A percentile compares a stretch with the other conserved stretches of the same genome.
Evolutionary conservation across 2,113 vertebrate species (phyloP).

Genomic region (Ptilorrhoa leucosticta): DNA sequence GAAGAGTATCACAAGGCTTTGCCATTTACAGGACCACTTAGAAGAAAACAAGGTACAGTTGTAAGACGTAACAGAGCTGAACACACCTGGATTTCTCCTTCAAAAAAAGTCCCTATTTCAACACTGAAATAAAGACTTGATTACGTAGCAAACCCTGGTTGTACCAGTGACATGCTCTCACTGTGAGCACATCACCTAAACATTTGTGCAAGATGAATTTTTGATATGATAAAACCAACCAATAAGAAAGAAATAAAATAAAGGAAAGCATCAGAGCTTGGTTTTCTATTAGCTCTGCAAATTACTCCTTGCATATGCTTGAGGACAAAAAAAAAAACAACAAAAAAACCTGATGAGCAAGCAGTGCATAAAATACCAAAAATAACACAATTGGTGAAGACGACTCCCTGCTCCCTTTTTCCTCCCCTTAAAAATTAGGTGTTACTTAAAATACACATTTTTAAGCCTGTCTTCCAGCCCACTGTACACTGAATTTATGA

Average conservation of each 20-base stretch:
- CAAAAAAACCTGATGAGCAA: background rate
- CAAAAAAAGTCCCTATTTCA: background rate
- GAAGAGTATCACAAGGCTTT: background rate
- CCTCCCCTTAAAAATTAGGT: background rate
- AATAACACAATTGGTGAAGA: background rate
- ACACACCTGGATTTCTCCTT: background rate
- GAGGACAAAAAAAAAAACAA: background rate
- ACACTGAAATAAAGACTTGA: background rate
- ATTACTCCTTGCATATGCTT: background rate
- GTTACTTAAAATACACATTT: background rate
- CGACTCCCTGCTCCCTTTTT: background rate
- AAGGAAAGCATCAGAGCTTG: background rate
- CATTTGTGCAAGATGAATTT: background rate
- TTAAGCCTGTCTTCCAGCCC: background rate
- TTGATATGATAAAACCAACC: background rate
- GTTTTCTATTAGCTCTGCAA: background rate
- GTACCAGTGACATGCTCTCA: background rate
- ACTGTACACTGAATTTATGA: background rate
- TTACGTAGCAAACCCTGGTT: fast-evolving
- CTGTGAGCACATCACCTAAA: background rate
- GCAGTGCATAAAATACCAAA: background rate
- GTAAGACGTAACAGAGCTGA: background rate
- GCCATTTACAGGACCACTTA: background rate
- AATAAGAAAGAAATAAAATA: background rate
- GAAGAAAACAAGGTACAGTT: background rate